A percentile compares a stretch with the other conserved stretches of the same genome.
phyloP scores from a whole-genome alignment of 1,140 invertebrate genomes.

The Psilanteris sp. region DNA sequence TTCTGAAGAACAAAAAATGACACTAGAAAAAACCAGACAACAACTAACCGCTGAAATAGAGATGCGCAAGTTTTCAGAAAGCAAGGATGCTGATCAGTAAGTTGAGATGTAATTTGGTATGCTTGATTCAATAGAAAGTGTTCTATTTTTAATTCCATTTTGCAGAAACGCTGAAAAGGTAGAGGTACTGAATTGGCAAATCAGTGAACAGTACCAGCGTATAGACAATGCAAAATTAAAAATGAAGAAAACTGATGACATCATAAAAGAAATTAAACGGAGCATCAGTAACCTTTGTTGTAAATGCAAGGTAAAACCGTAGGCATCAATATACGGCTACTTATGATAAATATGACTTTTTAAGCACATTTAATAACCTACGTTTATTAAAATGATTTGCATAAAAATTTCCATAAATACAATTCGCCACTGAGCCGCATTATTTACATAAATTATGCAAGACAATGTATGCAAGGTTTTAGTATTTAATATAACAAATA shows the following conservation, averaged over 20 bases:
- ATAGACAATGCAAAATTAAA: conserved; percentile 77
- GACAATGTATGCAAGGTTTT: too few relatives aligned
- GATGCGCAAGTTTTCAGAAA: conserved; percentile 87
- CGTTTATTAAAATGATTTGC: too few relatives aligned
- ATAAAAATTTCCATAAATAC: too few relatives aligned
- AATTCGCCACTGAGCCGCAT: too few relatives aligned
- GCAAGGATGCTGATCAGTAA: conserved; percentile 89
- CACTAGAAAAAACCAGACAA: conserved; percentile 85
- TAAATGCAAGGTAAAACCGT: conserved; percentile 70
- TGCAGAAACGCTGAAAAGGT: conserved; percentile 85
- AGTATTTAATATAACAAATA: too few relatives aligned
- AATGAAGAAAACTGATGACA: conserved; percentile 76
- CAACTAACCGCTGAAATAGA: conserved; percentile 85
- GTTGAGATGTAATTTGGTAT: too few relatives aligned
- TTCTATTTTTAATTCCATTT: conserved; percentile 15
- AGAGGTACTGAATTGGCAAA: conserved; percentile 82
- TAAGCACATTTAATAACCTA: too few relatives aligned
- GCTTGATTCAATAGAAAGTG: too few relatives aligned
- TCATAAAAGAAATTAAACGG: conserved; percentile 64
- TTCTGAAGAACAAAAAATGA: conserved; percentile 86
- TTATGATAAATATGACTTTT: too few relatives aligned
- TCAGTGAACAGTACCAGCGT: conserved; percentile 76
- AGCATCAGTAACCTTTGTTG: conserved; percentile 69
- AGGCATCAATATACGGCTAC: too few relatives aligned
- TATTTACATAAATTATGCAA: too few relatives aligned